Percentiles rank a stretch among this genome's conserved stretches.
Conservation (phyloP, 2,888 invertebrate genomes). For the Drosophila hawaiiensis region DNA sequence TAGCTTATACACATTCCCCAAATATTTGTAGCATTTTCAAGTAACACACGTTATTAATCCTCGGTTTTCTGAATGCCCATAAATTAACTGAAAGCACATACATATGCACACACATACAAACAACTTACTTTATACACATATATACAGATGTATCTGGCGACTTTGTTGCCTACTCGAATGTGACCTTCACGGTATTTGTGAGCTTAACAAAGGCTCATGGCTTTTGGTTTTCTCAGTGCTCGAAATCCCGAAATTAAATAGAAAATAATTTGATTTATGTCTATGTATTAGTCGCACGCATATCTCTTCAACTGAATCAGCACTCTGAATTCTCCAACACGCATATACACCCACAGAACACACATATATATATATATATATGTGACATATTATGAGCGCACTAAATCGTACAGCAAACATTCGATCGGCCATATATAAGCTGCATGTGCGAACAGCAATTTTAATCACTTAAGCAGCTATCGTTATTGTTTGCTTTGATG, state of each 20-base stretch:
- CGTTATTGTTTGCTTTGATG: neutral
- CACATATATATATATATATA: neutral
- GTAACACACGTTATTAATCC: constrained; percentile 12
- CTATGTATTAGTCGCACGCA: constrained; percentile 15
- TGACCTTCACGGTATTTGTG: neutral
- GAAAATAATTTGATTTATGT: constrained; percentile 65
- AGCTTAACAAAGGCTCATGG: constrained; percentile 44
- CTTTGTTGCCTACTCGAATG: neutral
- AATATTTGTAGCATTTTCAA: neutral
- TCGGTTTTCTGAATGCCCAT: constrained; percentile 21
- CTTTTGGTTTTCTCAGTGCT: constrained; percentile 43
- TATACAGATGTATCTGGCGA: neutral
- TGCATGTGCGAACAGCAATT: constrained; percentile 13
- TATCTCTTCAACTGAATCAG: constrained; percentile 13
- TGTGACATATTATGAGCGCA: neutral
- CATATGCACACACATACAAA: neutral
- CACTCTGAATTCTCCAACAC: neutral
- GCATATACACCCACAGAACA: neutral
- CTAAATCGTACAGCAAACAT: neutral
- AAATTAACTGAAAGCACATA: constrained; percentile 27
- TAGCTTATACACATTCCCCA: neutral
- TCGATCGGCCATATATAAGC: neutral
- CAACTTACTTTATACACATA: neutral
- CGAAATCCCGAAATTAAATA: constrained; percentile 61
- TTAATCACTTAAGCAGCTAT: constrained; percentile 3